A percentile compares a stretch with the other conserved stretches of the same genome.
These are phyloP conservation scores for Paguma larvata DNA, from an alignment of 2,797 vertebrate species.

Conservation along the genomic window DNA sequence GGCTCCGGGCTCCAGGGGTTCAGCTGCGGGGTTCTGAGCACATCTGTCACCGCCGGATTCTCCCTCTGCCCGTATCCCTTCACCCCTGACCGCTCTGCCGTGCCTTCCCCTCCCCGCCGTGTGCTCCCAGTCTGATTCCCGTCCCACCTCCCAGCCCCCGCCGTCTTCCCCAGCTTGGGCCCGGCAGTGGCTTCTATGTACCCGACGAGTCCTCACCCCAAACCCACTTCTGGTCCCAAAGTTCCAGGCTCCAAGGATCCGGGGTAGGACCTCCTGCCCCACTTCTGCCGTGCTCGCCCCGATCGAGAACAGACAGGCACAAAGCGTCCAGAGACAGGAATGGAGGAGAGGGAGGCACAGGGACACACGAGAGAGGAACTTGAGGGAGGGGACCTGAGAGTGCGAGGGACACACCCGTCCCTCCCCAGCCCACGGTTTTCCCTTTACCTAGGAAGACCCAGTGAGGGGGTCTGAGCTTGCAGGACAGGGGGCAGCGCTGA, in stretches of 20 bases:
- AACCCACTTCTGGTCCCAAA: constrained; percentile 58
- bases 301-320: neutral
- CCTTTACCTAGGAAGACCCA: constrained; percentile 81
- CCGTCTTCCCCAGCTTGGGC: neutral
- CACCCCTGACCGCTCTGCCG: neutral
- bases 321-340: constrained; percentile 24
- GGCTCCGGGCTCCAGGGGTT: neutral
- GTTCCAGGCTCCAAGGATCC: constrained; percentile 52
- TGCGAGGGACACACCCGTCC: neutral
- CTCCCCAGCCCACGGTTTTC: constrained; percentile 47
- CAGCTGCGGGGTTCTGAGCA: neutral
- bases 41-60: neutral
- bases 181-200: constrained; percentile 8
- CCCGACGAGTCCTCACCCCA: constrained; percentile 36
- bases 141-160: neutral
- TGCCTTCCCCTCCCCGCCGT: neutral
- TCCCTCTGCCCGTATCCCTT: neutral
- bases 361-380: neutral
- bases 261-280: neutral
- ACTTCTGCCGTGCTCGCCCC: neutral
- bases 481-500: constrained; percentile 37
- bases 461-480: constrained; percentile 66
- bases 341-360: neutral
- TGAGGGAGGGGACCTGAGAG: neutral
- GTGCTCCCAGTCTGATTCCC: neutral